Conservation (phyloP, 2,113 vertebrate species). For the Ptilorrhoa leucosticta region DNA sequence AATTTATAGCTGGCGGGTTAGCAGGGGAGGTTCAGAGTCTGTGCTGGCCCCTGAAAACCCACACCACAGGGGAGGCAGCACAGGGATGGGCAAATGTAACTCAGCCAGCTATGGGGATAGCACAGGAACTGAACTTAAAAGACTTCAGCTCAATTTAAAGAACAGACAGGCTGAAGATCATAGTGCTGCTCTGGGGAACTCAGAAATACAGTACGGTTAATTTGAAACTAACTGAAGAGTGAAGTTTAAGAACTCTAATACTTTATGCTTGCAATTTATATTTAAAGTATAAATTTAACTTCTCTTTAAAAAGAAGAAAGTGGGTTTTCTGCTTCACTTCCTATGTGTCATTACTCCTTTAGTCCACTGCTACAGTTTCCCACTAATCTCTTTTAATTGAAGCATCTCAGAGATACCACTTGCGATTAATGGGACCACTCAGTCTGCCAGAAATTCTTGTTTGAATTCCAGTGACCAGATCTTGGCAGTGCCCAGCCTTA, state of each 20-base stretch:
- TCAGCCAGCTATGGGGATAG: neutral
- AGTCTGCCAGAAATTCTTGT: conserved; percentile 26
- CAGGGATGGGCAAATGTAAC: neutral
- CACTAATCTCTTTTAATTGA: conserved; percentile 63
- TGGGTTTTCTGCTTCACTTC: conserved; percentile 62
- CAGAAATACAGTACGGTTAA: neutral
- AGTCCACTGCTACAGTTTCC: neutral
- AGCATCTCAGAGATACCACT: conserved; percentile 48
- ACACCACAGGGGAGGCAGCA: neutral
- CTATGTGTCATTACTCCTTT: conserved; percentile 36
- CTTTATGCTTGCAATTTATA: conserved; percentile 1
- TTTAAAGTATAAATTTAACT: conserved; percentile 45
- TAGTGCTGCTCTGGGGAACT: neutral
- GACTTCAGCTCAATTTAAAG: neutral
- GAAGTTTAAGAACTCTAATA: neutral
- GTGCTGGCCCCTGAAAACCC: neutral
- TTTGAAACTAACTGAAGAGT: conserved; percentile 6
- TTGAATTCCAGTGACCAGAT: neutral
- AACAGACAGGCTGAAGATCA: neutral
- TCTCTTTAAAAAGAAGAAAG: conserved; percentile 36
- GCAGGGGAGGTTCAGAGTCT: neutral
- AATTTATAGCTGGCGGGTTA: neutral
- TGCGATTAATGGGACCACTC: conserved; percentile 10
- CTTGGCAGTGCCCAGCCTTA: neutral
- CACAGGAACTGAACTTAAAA: neutral